Percentiles rank a stretch among this genome's conserved stretches.
Conservation (phyloP, 2,113 vertebrate genomes). For the Alces alces region DNA sequence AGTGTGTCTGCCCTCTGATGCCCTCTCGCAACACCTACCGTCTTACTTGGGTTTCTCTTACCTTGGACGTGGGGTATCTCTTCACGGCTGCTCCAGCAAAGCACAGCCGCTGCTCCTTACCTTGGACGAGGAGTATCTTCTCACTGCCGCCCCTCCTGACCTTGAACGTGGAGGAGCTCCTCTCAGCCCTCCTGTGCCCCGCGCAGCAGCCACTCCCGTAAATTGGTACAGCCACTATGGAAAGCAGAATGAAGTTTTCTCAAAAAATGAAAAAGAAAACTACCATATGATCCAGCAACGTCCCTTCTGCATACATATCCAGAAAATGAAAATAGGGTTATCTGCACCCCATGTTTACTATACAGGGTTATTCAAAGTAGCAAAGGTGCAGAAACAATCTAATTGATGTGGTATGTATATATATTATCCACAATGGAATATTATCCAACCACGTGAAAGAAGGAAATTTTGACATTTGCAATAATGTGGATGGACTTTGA, state of each 20-base stretch:
- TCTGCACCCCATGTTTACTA: background rate
- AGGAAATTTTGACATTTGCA: background rate
- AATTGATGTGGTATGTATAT: background rate
- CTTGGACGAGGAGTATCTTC: too few relatives aligned
- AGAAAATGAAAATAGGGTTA: background rate
- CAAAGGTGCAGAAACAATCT: background rate
- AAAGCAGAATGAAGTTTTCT: background rate
- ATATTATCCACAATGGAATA: background rate
- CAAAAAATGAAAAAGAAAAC: background rate
- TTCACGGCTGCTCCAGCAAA: too few relatives aligned
- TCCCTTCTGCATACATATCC: background rate
- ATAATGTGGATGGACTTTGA: background rate
- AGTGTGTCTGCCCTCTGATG: too few relatives aligned
- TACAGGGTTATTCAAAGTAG: background rate
- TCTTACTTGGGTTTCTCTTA: too few relatives aligned
- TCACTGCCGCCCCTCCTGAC: too few relatives aligned
- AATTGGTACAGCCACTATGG: background rate
- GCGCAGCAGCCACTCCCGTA: fast-evolving
- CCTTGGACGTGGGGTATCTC: too few relatives aligned
- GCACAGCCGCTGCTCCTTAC: too few relatives aligned
- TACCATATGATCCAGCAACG: background rate
- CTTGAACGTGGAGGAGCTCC: too few relatives aligned
- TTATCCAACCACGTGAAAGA: background rate
- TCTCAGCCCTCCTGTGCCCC: too few relatives aligned
- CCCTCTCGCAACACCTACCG: too few relatives aligned